These are phyloP conservation scores for Sphenopsis melanotis DNA, from an alignment of 2,797 vertebrate genomes.

Conservation along the genomic window DNA sequence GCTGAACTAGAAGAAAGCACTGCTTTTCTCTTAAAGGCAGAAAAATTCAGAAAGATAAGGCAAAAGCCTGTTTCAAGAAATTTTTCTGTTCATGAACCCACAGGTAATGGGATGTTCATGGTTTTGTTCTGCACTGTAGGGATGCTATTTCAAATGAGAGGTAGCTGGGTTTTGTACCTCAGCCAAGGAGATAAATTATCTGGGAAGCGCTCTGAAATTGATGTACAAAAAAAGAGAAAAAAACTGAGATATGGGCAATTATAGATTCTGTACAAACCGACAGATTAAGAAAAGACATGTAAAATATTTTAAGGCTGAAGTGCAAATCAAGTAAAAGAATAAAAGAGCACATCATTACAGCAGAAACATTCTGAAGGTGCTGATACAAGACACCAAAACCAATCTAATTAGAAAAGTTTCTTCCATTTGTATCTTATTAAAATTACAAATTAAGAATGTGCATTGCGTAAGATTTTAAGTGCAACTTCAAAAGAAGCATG, in stretches of 20 bases:
- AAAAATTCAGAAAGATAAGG: constrained; percentile 39
- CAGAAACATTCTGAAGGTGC: background rate
- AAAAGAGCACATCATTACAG: background rate
- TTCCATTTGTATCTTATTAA: background rate
- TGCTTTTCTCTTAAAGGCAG: constrained; percentile 32
- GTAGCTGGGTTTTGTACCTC: constrained; percentile 39
- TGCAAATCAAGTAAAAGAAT: background rate
- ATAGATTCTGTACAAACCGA: background rate
- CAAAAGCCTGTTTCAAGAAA: constrained; percentile 56
- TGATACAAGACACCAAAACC: background rate
- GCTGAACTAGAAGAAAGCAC: constrained; percentile 51
- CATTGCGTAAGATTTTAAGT: background rate
- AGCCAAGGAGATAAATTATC: constrained; percentile 47
- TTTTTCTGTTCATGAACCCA: constrained; percentile 22
- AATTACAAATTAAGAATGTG: background rate
- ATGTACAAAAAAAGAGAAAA: constrained; percentile 9
- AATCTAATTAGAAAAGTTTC: background rate
- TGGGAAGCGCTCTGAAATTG: constrained; percentile 50
- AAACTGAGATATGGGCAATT: constrained; percentile 19
- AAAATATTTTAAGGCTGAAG: constrained; percentile 20
- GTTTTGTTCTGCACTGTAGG: constrained; percentile 60
- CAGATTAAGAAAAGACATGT: background rate
- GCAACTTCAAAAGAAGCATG: background rate
- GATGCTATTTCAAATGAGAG: constrained; percentile 57
- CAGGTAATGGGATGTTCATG: constrained; percentile 54